A percentile compares a stretch with the other conserved stretches of the same genome.
Evolutionary conservation across 1,140 invertebrate genomes (phyloP).

Genomic region (Drosophila orena): DNA sequence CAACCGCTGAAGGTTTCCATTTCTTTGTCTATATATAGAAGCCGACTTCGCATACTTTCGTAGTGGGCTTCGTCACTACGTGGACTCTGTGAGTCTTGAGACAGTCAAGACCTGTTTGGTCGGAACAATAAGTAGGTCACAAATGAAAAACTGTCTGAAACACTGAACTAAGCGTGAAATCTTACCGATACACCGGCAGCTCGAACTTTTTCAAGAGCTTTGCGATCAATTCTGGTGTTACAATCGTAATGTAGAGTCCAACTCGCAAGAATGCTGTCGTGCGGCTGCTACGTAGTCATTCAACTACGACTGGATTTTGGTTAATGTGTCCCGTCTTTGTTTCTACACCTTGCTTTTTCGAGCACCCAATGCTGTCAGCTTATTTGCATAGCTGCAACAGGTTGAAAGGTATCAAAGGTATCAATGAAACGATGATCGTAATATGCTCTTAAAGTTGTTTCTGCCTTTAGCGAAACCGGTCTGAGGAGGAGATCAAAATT

Average conservation of each 20-base stretch:
- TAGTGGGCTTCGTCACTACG: too few species aligned
- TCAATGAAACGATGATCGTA: too few species aligned
- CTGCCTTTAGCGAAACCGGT: neutral
- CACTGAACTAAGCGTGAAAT: conserved; percentile 15
- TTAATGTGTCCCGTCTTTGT: conserved; percentile 59
- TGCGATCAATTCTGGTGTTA: conserved; percentile 27
- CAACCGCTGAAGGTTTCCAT: too few species aligned
- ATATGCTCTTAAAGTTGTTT: neutral
- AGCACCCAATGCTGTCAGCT: conserved; percentile 29
- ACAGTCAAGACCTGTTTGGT: too few species aligned
- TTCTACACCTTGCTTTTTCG: conserved; percentile 10
- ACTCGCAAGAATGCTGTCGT: conserved; percentile 40
- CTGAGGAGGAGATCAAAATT: neutral
- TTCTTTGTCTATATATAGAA: too few species aligned
- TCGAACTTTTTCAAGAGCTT: conserved; percentile 48
- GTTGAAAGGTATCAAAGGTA: too few species aligned
- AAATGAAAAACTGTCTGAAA: neutral
- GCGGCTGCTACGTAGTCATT: conserved; percentile 61
- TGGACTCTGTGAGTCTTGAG: neutral
- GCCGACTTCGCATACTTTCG: too few species aligned
- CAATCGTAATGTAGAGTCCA: conserved; percentile 42
- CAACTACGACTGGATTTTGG: conserved; percentile 78
- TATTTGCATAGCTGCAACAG: conserved; percentile 61
- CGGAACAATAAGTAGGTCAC: conserved; percentile 39
- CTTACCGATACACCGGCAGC: conserved; percentile 13